Evolutionary conservation across 2,113 vertebrate species (phyloP).

Genomic region (Callipepla squamata): DNA sequence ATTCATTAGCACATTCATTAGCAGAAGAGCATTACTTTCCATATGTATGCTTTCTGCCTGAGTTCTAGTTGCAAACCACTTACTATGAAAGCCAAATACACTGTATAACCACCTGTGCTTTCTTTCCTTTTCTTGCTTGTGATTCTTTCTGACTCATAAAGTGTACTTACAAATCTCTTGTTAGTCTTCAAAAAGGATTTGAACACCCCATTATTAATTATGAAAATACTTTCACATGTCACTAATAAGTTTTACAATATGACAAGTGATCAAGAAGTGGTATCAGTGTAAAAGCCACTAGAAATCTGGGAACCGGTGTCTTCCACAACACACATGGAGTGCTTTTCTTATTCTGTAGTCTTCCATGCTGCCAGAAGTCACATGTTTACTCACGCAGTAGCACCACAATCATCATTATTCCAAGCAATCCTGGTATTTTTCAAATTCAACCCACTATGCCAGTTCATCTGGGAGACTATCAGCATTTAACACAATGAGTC

Average conservation of each 20-base stretch:
- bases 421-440: background rate
- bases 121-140: background rate
- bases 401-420: background rate
- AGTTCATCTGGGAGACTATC: background rate
- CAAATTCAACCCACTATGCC: background rate
- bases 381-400: background rate
- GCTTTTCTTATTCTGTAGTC: background rate
- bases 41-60: background rate
- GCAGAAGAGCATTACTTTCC: background rate
- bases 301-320: background rate
- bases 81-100: background rate
- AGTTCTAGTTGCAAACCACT: background rate
- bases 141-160: background rate
- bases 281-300: background rate
- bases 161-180: background rate
- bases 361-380: background rate
- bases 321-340: background rate
- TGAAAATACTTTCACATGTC: background rate
- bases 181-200: background rate
- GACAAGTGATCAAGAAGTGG: background rate
- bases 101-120: fast-evolving
- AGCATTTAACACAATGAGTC: background rate
- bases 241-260: background rate
- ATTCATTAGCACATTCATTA: background rate
- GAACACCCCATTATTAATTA: background rate